Evolutionary conservation across 2,888 invertebrate species (phyloP).

Genomic region (Hedya salicella): DNA sequence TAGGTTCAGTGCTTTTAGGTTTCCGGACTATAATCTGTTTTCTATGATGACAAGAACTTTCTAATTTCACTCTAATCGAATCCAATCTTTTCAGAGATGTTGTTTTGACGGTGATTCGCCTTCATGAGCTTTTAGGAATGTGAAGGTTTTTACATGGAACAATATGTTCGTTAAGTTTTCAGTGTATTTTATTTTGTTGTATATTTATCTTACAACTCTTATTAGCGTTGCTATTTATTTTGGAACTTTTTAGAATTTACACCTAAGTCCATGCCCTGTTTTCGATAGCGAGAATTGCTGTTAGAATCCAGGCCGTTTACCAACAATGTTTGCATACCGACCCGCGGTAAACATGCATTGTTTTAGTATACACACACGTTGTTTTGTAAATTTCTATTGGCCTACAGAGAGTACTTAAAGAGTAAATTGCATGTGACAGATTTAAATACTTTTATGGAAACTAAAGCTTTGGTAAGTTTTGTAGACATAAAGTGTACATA

Average conservation of each 20-base stretch:
- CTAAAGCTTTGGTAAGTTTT: too few relatives aligned
- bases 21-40: neutral
- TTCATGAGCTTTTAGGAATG: too few relatives aligned
- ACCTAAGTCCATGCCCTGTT: constrained; percentile 20
- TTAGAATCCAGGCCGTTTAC: constrained; percentile 23
- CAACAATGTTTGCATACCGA: constrained; percentile 29
- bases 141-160: too few relatives aligned
- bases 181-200: too few relatives aligned
- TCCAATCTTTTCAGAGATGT: too few relatives aligned
- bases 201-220: neutral
- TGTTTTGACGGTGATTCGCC: too few relatives aligned
- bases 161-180: too few relatives aligned
- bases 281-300: constrained; percentile 33
- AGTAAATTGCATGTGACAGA: neutral
- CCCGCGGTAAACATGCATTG: constrained; percentile 29
- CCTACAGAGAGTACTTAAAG: neutral
- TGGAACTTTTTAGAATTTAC: constrained; percentile 5
- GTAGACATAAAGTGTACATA: too few relatives aligned
- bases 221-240: neutral
- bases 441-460: neutral
- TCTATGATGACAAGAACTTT: neutral
- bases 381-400: constrained; percentile 27
- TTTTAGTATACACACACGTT: constrained; percentile 13
- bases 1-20: neutral
- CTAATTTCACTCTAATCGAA: too few relatives aligned